A percentile compares a stretch with the other conserved stretches of the same genome.
Evolutionary conservation across 2,888 invertebrate genomes (phyloP).

Genomic region (Cantharis rustica): DNA sequence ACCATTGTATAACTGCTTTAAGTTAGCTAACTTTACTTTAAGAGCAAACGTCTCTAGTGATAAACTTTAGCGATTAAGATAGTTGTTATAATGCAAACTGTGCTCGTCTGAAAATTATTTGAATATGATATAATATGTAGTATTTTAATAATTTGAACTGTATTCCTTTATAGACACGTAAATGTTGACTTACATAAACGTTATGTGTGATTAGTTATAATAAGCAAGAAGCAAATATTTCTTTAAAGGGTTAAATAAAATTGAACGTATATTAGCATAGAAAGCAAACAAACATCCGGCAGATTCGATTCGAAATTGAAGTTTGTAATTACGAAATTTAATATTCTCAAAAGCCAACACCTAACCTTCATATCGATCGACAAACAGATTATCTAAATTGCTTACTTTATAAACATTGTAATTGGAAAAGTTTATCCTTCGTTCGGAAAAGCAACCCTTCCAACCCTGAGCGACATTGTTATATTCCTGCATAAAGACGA

Average conservation of each 20-base stretch:
- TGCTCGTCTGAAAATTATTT: constrained; percentile 24
- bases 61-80: constrained; percentile 44
- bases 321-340: constrained; percentile 47
- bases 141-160: constrained; percentile 14
- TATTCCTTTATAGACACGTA: constrained; percentile 6
- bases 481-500: constrained; percentile 34
- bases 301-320: constrained; percentile 43
- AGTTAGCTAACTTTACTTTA: constrained; percentile 45
- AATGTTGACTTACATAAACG: constrained; percentile 13
- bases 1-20: constrained; percentile 46
- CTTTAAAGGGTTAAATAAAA: constrained; percentile 26
- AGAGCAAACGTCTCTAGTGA: constrained; percentile 29
- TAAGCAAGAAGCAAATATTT: constrained; percentile 22
- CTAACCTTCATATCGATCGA: constrained; percentile 49
- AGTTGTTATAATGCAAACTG: constrained; percentile 29
- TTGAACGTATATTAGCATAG: constrained; percentile 32
- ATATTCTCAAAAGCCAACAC: constrained; percentile 46
- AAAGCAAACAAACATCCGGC: constrained; percentile 44
- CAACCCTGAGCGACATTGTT: constrained; percentile 27
- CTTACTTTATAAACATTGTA: constrained; percentile 52
- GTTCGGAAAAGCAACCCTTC: constrained; percentile 38
- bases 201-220: constrained; percentile 8
- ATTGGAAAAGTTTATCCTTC: constrained; percentile 50
- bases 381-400: constrained; percentile 54
- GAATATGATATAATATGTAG: constrained; percentile 19